Evolutionary conservation across 2,888 invertebrate species (phyloP).

Genomic region (Stenolophus ochropezus): DNA sequence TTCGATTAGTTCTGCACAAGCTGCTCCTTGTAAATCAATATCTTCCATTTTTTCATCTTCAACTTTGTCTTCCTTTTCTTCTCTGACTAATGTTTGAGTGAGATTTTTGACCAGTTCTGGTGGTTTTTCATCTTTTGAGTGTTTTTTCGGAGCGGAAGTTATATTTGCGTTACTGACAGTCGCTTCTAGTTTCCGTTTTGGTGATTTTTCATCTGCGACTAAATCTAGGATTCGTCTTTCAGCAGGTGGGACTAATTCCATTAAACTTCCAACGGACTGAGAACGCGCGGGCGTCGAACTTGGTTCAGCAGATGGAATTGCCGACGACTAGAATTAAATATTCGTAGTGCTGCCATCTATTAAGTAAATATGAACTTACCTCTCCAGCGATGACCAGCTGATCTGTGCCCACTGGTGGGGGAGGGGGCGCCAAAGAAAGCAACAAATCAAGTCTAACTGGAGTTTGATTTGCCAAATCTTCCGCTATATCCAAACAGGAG

Average conservation of each 20-base stretch:
- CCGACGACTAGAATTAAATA: slow-evolving; percentile 16
- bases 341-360: too few species aligned
- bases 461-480: slow-evolving; percentile 92
- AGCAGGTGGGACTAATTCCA: slow-evolving; percentile 84
- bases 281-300: slow-evolving; percentile 73
- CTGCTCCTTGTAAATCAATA: slow-evolving; percentile 69
- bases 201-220: slow-evolving; percentile 77
- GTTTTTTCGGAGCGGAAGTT: slow-evolving; percentile 75
- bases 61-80: slow-evolving; percentile 3
- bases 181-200: slow-evolving; percentile 85
- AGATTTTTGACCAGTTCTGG: slow-evolving; percentile 46
- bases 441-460: slow-evolving; percentile 92
- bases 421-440: slow-evolving; percentile 88
- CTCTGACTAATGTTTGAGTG: slow-evolving; percentile 59
- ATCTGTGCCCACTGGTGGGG: slow-evolving; percentile 82
- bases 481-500: slow-evolving; percentile 89
- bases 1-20: slow-evolving; percentile 72
- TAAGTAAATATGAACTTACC: too few species aligned
- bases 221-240: slow-evolving; percentile 85
- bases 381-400: slow-evolving; percentile 82
- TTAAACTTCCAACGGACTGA: slow-evolving; percentile 84
- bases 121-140: slow-evolving; percentile 65
- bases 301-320: slow-evolving; percentile 64
- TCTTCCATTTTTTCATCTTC: slow-evolving; percentile 68
- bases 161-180: slow-evolving; percentile 79